A percentile compares a stretch with the other conserved stretches of the same genome.
phyloP scores from a whole-genome alignment of 2,797 vertebrate genomes.

The Lindbergichthys nudifrons region DNA sequence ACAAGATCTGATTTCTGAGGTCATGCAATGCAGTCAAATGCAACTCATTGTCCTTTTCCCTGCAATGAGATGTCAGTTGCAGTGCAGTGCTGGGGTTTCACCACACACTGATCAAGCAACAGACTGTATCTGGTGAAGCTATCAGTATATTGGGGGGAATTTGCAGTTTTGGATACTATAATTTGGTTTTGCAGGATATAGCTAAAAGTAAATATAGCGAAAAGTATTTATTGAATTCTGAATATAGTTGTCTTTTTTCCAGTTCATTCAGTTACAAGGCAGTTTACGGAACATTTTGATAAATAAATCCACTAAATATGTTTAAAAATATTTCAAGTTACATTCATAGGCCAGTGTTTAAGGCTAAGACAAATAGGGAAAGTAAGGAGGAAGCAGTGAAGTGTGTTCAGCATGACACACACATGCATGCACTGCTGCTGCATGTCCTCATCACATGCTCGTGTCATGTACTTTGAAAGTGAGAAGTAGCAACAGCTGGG shows the following conservation, averaged over 20 bases:
- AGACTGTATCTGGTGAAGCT: not conserved
- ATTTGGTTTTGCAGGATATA: not conserved
- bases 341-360: not conserved
- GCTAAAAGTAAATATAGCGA: not conserved
- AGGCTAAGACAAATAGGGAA: not conserved
- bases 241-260: not conserved
- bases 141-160: not conserved
- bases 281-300: not conserved
- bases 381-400: not conserved
- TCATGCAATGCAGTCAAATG: conserved; percentile 10
- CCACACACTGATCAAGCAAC: not conserved
- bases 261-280: not conserved
- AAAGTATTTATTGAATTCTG: not conserved
- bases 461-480: conserved; percentile 62
- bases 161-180: no score
- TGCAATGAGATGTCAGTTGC: no score
- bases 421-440: conserved; percentile 26
- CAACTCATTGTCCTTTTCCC: no score
- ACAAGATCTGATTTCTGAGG: not conserved
- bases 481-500: conserved; percentile 76
- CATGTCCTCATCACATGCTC: conserved; percentile 67
- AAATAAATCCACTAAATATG: not conserved
- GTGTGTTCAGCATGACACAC: conserved; percentile 27
- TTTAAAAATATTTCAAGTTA: not conserved
- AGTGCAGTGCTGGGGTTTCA: not conserved